A percentile compares a stretch with the other conserved stretches of the same genome.
These are phyloP conservation scores for Andricus grossulariae DNA, from an alignment of 1,140 invertebrate species.

Conservation along the genomic window DNA sequence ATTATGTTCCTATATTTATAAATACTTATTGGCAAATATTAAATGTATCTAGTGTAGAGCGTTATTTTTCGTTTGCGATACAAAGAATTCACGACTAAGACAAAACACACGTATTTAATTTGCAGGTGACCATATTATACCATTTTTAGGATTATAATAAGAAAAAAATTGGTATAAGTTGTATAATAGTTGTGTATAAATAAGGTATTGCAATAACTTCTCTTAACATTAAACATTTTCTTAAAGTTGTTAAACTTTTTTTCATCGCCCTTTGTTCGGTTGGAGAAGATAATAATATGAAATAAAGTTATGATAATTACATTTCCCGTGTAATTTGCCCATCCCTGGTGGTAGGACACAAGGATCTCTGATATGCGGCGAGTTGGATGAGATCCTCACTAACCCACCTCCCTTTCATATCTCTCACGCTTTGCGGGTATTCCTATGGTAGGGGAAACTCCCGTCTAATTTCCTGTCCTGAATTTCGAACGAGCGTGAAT, in stretches of 20 bases:
- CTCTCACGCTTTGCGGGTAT: slow-evolving; percentile 74
- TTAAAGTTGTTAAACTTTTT: background rate
- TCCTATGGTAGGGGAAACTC: slow-evolving; percentile 71
- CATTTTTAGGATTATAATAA: no score
- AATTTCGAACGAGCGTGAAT: slow-evolving; percentile 74
- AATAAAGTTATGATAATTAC: slow-evolving; percentile 30
- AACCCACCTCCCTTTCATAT: slow-evolving; percentile 49
- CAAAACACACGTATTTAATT: no score
- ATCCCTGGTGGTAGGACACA: slow-evolving; percentile 21
- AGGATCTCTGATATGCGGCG: slow-evolving; percentile 29
- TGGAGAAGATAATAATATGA: background rate
- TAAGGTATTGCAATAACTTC: no score
- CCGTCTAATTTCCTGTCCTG: slow-evolving; percentile 76
- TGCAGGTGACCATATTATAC: no score
- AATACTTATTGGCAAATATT: no score
- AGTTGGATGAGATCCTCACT: slow-evolving; percentile 29
- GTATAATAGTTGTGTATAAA: no score
- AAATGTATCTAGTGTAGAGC: no score
- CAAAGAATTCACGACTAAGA: no score
- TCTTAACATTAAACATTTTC: no score
- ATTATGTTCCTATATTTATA: no score
- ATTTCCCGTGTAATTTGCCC: slow-evolving; percentile 31
- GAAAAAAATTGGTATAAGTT: no score
- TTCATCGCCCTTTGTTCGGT: background rate
- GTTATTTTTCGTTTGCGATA: no score